Evolutionary conservation across 2,113 vertebrate species (phyloP), one percentile per base, ranked within the genome.

Genomic region (Paratilapia polleni): DNA sequence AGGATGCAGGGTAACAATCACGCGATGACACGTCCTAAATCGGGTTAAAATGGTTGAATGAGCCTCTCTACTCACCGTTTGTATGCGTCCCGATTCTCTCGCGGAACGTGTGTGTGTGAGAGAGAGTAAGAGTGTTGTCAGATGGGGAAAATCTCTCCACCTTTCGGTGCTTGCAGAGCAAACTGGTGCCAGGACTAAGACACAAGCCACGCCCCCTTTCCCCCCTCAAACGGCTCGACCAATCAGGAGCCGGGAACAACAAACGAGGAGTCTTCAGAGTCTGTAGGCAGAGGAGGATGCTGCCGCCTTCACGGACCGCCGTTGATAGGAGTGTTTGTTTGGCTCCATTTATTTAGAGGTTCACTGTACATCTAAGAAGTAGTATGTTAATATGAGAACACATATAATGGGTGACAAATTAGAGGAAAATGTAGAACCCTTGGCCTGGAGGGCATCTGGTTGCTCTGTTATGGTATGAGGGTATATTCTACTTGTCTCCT

Each of bases 101-200:
- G 80, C 66, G 10, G 74, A 64, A 26, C 24, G 56, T 59, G 57
- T 60, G 41, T 41, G 57, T 60, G 41, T 41, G 57, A 62, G 41
- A 63, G 81, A 88, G 81, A 81, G 87, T 84, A 77, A 49, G 79
- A 68, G 84, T 49, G 76, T n/a, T 63, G 88, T 89, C n/a, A n/a
- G 92, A 92, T 88, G 90, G 66, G 76, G 86, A 84, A 86, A 89
- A 81, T 87, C 83, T 89, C 73, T 86, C 89, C 88, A 88, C 94
- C 92, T 92, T 89, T 82, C 84, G 24, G 82, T 82, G 85, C 80
- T 84, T 19, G 58, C 82, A 24, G 59, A 80, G 89, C 88, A 91
- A 91, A 88, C 90, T 93, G 88, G 83, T 92, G 81, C 83, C 89
- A 88, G 80, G 74, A 64, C 80, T 76, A 34, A 54, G 68, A 57